Conservation (phyloP, 2,888 invertebrate genomes). For the Callosobruchus maculatus region DNA sequence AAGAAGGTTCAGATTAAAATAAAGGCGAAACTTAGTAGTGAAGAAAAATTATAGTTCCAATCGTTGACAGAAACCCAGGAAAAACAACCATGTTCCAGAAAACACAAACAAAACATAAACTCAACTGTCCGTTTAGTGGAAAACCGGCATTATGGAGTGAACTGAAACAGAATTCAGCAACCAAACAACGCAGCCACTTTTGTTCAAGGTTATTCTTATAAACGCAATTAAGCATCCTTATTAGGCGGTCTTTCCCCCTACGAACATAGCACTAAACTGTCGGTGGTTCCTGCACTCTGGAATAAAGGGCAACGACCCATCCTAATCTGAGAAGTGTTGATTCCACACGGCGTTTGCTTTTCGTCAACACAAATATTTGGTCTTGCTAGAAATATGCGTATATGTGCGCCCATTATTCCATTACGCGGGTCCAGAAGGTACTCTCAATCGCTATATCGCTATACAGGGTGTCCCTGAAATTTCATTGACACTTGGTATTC, state of each 20-base stretch:
- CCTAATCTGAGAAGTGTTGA: constrained; percentile 39
- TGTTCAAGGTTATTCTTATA: neutral
- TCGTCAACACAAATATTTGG: constrained; percentile 18
- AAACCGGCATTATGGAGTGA: too few species aligned
- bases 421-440: too few species aligned
- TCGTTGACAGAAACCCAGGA: too few species aligned
- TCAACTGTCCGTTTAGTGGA: too few species aligned
- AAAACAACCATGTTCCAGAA: too few species aligned
- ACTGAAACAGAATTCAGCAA: neutral
- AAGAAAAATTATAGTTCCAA: too few species aligned
- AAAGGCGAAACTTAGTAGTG: too few species aligned
- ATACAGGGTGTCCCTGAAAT: too few species aligned
- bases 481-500: too few species aligned
- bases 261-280: neutral
- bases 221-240: neutral
- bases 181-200: neutral
- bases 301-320: constrained; percentile 37
- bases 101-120: too few species aligned
- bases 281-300: neutral
- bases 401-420: neutral
- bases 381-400: constrained; percentile 1
- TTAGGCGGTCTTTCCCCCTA: neutral
- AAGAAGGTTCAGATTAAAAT: too few species aligned
- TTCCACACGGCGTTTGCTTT: constrained; percentile 23
- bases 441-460: too few species aligned